phyloP scores from a whole-genome alignment of 2,113 vertebrate species.

The Calidris pygmaea region DNA sequence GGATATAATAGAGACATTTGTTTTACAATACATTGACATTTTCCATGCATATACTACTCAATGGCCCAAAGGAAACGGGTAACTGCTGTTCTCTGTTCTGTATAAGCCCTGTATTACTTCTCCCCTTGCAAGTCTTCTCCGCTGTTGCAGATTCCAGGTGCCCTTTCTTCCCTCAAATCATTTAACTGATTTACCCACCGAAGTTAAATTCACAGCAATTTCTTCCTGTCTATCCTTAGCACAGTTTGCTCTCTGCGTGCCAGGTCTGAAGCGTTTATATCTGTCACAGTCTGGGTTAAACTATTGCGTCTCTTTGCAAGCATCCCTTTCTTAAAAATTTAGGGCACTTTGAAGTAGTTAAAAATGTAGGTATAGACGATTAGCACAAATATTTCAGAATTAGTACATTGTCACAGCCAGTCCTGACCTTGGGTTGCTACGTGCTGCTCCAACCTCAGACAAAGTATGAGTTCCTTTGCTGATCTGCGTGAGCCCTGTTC shows the following conservation, averaged over 20 bases:
- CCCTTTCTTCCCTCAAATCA: neutral
- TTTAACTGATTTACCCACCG: neutral
- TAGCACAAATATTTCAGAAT: neutral
- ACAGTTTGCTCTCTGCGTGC: neutral
- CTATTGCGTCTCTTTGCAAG: neutral
- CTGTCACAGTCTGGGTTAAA: neutral
- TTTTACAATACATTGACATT: neutral
- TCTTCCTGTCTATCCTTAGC: neutral
- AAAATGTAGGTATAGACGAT: neutral
- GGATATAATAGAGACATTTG: neutral
- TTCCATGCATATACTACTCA: neutral
- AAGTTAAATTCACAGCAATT: neutral
- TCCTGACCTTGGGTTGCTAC: neutral
- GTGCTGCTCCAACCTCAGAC: neutral
- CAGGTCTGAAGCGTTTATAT: neutral
- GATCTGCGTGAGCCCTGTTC: neutral
- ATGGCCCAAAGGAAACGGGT: neutral
- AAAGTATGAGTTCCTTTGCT: neutral
- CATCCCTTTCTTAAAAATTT: neutral
- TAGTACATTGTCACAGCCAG: neutral
- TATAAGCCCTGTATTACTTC: accelerated
- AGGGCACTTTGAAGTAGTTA: neutral
- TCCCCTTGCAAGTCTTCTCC: neutral
- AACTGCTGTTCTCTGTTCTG: neutral
- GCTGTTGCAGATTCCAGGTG: neutral